A percentile compares a stretch with the other conserved stretches of the same genome.
Conservation (phyloP, 2,888 invertebrate species). For the Gymnoscelis rufifasciata region DNA sequence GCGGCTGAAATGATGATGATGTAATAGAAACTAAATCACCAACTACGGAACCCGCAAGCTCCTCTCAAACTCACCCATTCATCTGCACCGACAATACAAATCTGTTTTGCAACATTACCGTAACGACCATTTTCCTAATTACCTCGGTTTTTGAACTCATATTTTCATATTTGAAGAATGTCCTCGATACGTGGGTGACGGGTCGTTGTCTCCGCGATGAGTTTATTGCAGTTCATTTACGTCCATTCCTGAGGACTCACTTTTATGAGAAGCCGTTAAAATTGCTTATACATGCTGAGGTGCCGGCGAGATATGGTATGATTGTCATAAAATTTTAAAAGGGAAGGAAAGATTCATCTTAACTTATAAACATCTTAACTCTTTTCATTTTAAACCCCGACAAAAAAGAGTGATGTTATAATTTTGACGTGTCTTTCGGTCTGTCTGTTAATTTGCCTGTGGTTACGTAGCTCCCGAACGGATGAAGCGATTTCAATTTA, state of each 20-base stretch:
- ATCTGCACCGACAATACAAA: constrained; percentile 13
- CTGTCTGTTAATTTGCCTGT: too few relatives aligned
- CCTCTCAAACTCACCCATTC: not conserved
- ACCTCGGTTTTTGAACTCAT: constrained; percentile 21
- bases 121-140: constrained; percentile 31
- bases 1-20: too few relatives aligned
- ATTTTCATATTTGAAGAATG: constrained; percentile 17
- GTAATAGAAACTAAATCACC: not conserved
- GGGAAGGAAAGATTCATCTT: not conserved
- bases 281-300: not conserved
- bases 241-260: constrained; percentile 5
- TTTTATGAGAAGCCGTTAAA: not conserved
- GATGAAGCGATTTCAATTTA: too few relatives aligned
- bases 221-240: constrained; percentile 15
- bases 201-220: constrained; percentile 24
- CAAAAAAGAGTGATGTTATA: too few relatives aligned
- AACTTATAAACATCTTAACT: too few relatives aligned
- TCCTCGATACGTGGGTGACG: constrained; percentile 25
- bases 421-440: too few relatives aligned
- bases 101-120: constrained; percentile 21
- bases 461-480: too few relatives aligned
- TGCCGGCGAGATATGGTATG: not conserved
- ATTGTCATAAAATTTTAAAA: too few relatives aligned
- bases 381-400: too few relatives aligned
- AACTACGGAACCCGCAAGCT: not conserved